Evolutionary conservation across 2,113 vertebrate species (phyloP), one percentile per base, ranked within the genome.

Genomic region (Petrocephalus microphthalmus): DNA sequence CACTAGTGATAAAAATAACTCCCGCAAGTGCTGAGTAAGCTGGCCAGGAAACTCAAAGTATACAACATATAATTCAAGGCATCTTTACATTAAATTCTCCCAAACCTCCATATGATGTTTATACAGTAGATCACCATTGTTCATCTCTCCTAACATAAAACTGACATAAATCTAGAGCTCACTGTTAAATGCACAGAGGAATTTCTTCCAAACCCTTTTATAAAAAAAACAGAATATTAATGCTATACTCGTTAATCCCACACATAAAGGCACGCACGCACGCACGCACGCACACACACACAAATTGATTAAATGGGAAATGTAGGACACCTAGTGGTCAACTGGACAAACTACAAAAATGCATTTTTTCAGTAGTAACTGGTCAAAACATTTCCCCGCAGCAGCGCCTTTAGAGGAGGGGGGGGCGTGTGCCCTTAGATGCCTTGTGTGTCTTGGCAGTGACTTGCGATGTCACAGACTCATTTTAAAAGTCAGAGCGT

Each of bases 1-100:
- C 57, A 3, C 52, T 56, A 42, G 85, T 90, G 88, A 90, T 91
- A 89, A 89, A 92, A 92, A 93, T 90, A 93, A 90, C 33, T 60
- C 57, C 64, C 37, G 60, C 19, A 20, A 85, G 42, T 51, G 51
- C 53, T 22, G 52, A 78, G 29, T 25, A 53, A 33, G 71, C 22
- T n/a, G 20, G 29, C 84, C 52, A 81, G n/a, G 37, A 33, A 78
- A 5, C 47, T 78, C 47, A 78, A 74, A 78, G 19, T 11, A 52
- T 10, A 19, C 47, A 42, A 71, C 37, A 17, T 47, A n/a, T 51
- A n/a, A 25, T 33, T 33, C 33, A 86, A 20, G 7, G 17, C 6
- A 57, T 33, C 33, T 57, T 60, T 29, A 37, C 67, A 37, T 37
- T 78, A 78, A 78, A 78, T 42, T 78, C 71, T 78, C 33, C 42